These are phyloP conservation scores for Pagetopsis macropterus DNA, from an alignment of 2,797 vertebrate genomes.

Conservation along the genomic window DNA sequence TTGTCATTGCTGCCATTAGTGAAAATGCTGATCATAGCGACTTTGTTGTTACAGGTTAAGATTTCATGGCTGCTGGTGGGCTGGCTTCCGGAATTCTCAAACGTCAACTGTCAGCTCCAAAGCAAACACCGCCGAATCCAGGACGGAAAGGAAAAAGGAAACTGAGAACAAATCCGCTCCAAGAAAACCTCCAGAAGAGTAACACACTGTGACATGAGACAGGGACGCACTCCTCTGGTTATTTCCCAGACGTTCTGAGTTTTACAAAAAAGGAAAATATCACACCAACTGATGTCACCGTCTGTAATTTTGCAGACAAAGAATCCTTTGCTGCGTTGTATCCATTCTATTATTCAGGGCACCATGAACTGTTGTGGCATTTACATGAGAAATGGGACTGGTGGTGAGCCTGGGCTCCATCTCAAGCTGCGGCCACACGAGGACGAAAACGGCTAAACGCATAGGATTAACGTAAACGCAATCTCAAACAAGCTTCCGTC, in stretches of 20 bases:
- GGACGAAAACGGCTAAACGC: too few relatives aligned
- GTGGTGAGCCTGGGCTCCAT: conserved; percentile 84
- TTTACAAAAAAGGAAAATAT: conserved; percentile 59
- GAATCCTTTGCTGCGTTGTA: conserved; percentile 85
- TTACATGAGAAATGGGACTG: conserved; percentile 91
- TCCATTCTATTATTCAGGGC: conserved; percentile 87
- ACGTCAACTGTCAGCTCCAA: conserved; percentile 77
- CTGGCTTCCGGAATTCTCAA: conserved; percentile 69
- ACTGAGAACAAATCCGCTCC: conserved; percentile 68
- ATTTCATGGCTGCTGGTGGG: conserved; percentile 77
- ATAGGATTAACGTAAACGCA: too few relatives aligned
- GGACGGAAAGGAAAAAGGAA: conserved; percentile 64
- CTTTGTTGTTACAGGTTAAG: conserved; percentile 81
- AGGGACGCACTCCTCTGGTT: conserved; percentile 69
- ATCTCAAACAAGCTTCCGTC: too few relatives aligned
- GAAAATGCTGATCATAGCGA: conserved; percentile 47
- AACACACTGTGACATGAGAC: conserved; percentile 70
- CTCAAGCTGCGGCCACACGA: too few relatives aligned
- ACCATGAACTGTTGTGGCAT: conserved; percentile 88
- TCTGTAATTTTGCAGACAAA: conserved; percentile 90
- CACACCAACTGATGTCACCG: conserved; percentile 71
- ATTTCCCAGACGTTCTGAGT: conserved; percentile 74
- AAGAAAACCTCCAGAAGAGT: conserved; percentile 63
- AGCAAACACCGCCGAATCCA: conserved; percentile 75
- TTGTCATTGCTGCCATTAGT: conserved; percentile 48